phyloP scores from a whole-genome alignment of 2,888 invertebrate genomes.

The Syrista parreyssii region DNA sequence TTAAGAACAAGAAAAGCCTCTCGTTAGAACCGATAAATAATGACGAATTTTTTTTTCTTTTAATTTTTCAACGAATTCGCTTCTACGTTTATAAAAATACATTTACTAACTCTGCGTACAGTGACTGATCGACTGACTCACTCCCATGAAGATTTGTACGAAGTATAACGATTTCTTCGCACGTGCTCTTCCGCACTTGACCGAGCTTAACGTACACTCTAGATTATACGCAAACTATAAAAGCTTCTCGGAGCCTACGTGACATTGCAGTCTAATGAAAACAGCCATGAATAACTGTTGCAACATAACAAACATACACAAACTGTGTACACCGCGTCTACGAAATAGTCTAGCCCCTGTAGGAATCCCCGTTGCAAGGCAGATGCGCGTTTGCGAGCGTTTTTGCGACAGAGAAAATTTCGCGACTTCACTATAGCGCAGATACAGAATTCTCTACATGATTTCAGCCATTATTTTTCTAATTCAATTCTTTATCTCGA shows the following conservation, averaged over 20 bases:
- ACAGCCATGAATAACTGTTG: constrained; percentile 22
- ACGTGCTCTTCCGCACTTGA: constrained; percentile 30
- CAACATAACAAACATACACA: not conserved
- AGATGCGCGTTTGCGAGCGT: too few species aligned
- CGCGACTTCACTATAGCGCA: too few species aligned
- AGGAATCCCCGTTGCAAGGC: too few species aligned
- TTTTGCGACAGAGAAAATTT: too few species aligned
- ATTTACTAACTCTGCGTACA: not conserved
- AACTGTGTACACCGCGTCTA: too few species aligned
- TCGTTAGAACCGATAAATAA: not conserved
- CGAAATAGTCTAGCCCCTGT: too few species aligned
- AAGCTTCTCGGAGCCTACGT: constrained; percentile 25
- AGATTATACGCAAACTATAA: constrained; percentile 26
- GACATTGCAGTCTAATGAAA: constrained; percentile 36
- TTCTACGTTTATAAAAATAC: not conserved
- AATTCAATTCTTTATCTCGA: too few species aligned
- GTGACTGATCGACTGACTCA: not conserved
- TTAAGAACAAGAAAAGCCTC: not conserved
- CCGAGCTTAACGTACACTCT: constrained; percentile 34
- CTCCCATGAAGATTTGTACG: too few species aligned
- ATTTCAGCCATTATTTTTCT: too few species aligned
- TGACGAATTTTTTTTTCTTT: not conserved
- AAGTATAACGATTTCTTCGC: constrained; percentile 27
- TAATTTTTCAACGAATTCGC: too few species aligned
- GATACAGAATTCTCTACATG: too few species aligned